These are phyloP conservation scores for Hirtodrosophila cameraria DNA, from an alignment of 2,888 invertebrate genomes.

Conservation along the genomic window DNA sequence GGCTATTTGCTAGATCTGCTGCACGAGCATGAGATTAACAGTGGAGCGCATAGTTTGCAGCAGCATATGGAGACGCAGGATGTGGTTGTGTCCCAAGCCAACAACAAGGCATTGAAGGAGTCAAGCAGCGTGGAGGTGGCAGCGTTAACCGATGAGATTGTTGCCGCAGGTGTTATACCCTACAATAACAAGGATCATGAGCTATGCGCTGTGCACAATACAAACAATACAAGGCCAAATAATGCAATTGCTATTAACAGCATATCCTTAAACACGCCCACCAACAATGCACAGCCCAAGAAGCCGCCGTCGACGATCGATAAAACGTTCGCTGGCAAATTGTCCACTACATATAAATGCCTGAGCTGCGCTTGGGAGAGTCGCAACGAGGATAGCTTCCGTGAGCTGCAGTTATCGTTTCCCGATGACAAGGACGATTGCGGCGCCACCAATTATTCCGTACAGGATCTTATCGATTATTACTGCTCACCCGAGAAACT, in stretches of 20 bases:
- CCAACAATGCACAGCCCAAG: conserved; percentile 34
- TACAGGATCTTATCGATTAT: conserved; percentile 91
- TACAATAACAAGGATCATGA: conserved; percentile 58
- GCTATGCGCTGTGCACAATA: conserved; percentile 32
- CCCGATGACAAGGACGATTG: conserved; percentile 86
- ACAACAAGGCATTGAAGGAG: conserved; percentile 23
- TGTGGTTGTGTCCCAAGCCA: not conserved
- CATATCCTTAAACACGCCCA: conserved; percentile 38
- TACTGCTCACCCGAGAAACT: conserved; percentile 91
- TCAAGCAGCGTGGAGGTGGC: not conserved
- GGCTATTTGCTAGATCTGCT: conserved; percentile 87
- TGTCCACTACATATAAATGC: conserved; percentile 90
- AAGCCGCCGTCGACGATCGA: conserved; percentile 84
- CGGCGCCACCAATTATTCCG: conserved; percentile 85
- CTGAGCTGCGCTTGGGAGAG: conserved; percentile 89
- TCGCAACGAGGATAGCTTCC: conserved; percentile 90
- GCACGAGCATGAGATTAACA: conserved; percentile 88
- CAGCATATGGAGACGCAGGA: conserved; percentile 26
- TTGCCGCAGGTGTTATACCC: conserved; percentile 60
- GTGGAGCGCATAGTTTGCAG: conserved; percentile 28
- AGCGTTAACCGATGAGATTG: conserved; percentile 45
- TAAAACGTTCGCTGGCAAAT: conserved; percentile 90
- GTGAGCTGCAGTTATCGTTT: conserved; percentile 91
- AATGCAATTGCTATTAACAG: conserved; percentile 13
- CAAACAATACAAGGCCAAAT: conserved; percentile 14